phyloP scores from a whole-genome alignment of 1,140 invertebrate genomes.

The Semibalanus balanoides region DNA sequence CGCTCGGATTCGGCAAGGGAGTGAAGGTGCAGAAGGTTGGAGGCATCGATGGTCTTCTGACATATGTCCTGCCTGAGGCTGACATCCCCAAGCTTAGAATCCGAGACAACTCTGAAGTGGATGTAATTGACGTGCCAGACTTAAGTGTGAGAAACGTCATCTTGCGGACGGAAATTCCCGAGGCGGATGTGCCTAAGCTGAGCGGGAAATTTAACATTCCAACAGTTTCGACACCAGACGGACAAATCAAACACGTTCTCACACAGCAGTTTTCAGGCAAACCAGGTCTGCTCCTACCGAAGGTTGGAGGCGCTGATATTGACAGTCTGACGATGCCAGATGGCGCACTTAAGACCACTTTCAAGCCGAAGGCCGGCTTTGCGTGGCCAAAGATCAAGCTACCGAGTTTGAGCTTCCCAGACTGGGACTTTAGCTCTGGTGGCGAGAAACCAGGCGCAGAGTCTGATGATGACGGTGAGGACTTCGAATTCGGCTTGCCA shows the following conservation, averaged over 20 bases:
- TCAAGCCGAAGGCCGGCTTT: background rate
- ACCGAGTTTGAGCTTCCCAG: background rate
- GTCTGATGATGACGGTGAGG: background rate
- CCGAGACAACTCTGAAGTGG: background rate
- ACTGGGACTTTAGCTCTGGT: background rate
- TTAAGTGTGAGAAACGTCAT: background rate
- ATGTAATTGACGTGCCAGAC: background rate
- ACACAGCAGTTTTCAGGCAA: background rate
- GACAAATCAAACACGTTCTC: background rate
- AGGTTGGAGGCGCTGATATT: background rate
- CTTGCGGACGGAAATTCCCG: background rate
- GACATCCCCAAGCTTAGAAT: background rate
- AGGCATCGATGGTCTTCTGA: background rate
- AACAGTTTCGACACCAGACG: background rate
- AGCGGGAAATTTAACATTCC: background rate
- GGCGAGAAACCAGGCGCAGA: background rate
- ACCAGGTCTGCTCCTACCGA: background rate
- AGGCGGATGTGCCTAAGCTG: background rate
- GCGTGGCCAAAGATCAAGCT: background rate
- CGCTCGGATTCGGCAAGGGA: background rate
- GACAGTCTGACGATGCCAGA: background rate
- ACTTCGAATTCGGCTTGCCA: background rate
- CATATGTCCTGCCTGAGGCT: background rate
- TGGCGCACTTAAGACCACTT: background rate
- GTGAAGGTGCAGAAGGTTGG: background rate